Base-by-base conservation (phyloP, 1,140 invertebrate genomes). In the Macrobrachium nipponense region DNA sequence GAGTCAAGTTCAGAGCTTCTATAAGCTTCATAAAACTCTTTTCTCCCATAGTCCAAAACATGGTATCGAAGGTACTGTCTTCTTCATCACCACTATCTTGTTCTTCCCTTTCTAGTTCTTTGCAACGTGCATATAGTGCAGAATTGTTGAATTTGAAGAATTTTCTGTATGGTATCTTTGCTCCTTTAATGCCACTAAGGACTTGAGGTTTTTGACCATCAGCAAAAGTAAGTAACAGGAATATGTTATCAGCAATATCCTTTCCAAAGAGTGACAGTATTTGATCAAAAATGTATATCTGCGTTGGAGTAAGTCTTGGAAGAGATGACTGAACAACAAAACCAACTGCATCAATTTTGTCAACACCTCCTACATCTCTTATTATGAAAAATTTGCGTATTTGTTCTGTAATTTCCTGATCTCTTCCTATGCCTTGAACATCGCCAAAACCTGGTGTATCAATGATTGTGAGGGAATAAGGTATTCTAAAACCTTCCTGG, bases 111-210 rank as follows among this genome's bases (percentile, higher is more conserved):
- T 44, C 18, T 18, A 18, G 8, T 14, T 11, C 7, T 0, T 5
- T 51, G 17, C 51, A 3, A 59, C 17, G 8, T n/a, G 58, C 17
- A 18, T 51, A 78, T 0, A 78, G 3, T 15, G 58, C 43, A 58
- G 76, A 78, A 23, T 78, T 78, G 23, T 78, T 78, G 76, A 78
- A 78, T 51, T 78, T 36, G 76, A 78, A 78, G 58, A 51, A 59
- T 27, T 78, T 44, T 58, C 51, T 78, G 20, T 78, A 78, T 8
- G 76, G 76, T n/a, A 78, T 78, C 23, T 78, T 18, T 17, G 76
- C 76, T 78, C 60, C 58, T 27, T 20, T 78, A 8, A 78, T 44
- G n/a, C 27, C 58, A 60, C 44, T 60, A n/a, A 78, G 76, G 1
- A 60, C 58, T 44, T 78, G 27, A 3, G 76, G 51, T 59, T 18